Evolutionary conservation across 2,113 vertebrate species (phyloP).

Genomic region (Corvus moneduloides): DNA sequence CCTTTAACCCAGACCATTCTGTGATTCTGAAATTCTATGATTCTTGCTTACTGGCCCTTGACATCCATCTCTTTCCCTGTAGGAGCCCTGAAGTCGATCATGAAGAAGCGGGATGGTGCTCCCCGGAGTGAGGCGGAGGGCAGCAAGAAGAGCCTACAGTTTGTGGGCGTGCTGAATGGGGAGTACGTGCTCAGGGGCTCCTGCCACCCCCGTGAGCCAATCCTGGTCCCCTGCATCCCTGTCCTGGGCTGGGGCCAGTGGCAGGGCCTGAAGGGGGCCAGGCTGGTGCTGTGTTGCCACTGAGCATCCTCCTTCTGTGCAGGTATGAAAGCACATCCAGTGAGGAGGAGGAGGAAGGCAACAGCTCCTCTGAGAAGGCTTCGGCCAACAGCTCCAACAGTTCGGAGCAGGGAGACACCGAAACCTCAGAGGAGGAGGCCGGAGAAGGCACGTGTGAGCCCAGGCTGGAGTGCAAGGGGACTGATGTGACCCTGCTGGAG

Average conservation of each 20-base stretch:
- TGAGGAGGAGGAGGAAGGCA: constrained; percentile 76
- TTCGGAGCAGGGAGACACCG: constrained; percentile 69
- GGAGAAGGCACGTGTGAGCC: constrained; percentile 65
- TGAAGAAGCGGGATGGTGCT: constrained; percentile 88
- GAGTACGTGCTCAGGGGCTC: constrained; percentile 78
- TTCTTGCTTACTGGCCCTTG: not conserved
- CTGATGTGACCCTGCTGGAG: not conserved
- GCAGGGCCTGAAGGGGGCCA: not conserved
- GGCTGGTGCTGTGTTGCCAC: not conserved
- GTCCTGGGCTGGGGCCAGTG: not conserved
- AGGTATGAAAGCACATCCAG: constrained; percentile 95
- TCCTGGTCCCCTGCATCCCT: not conserved
- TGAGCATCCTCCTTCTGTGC: not conserved
- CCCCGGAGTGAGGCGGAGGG: constrained; percentile 60
- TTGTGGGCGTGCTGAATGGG: constrained; percentile 93
- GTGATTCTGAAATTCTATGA: not conserved
- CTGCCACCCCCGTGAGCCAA: not conserved
- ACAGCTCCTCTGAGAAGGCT: constrained; percentile 74
- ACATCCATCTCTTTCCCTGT: not conserved
- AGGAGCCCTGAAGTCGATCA: constrained; percentile 93
- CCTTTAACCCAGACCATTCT: not conserved
- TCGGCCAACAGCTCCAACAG: constrained; percentile 79
- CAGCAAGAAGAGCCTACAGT: constrained; percentile 92
- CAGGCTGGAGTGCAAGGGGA: not conserved
- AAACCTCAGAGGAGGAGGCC: constrained; percentile 82